Base-by-base conservation (phyloP, 2,797 vertebrate species). In the Gymnocypris eckloni region DNA sequence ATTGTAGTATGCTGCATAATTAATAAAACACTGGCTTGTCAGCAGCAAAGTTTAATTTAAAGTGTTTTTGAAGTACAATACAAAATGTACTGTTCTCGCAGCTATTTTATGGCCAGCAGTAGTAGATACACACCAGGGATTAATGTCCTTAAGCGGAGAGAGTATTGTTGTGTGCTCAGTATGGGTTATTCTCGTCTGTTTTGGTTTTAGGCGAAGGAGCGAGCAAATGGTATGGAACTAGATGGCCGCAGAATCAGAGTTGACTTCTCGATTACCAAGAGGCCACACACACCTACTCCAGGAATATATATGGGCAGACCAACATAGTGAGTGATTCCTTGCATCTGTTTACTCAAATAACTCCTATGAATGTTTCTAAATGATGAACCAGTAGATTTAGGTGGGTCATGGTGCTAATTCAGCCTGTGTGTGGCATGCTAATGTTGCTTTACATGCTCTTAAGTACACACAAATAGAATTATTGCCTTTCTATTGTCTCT, bases 261-360 rank as follows among this genome's bases (percentile, higher is more conserved):
- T 72, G 98, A 99, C 91, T 99, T 97, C 87, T 99, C 98, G 45
- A 99, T 99, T 90, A 99, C 97, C 15, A 98, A 98, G 93, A 96
- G 97, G 91, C 96, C 97, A 84, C 98, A 98, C 92, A 99, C 97
- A 5, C 97, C 97, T 56, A 99, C 98, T 16, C 98, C 97, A 90
- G 98, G 98, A 89, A 98, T 99, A 92, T 99, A 99, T 83, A 99
- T 99, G 98, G 98, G 98, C 66, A 96, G 97, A 88, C 98, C 98
- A 56, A 98, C 98, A 87, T 99, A 98, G 98, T 99, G 93, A 97
- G 98, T 56, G 45, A 15, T 67, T 43, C 9, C 25, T 13, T 81
- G 8, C 22, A 59, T 43, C 56, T 6, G 20, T 78, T 56, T 56
- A 9, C 13, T 28, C 9, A 28, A 76, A 54, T 43, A 2, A 64